These are phyloP conservation scores for Minunthozetes semirufus DNA, from an alignment of 2,888 invertebrate genomes.

Conservation along the genomic window DNA sequence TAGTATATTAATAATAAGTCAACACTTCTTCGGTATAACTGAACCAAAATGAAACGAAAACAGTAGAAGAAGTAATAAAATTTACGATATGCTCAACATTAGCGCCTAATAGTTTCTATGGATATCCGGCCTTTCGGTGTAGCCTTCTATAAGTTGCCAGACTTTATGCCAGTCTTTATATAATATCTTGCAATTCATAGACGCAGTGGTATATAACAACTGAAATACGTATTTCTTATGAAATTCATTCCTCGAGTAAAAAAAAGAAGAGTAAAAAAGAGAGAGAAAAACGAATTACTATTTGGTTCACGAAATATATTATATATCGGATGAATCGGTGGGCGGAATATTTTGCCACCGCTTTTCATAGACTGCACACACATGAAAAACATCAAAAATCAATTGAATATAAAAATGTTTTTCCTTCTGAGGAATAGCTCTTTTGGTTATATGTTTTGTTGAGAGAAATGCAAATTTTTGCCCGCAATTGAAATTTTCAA, in stretches of 20 bases:
- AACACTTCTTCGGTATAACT: background rate
- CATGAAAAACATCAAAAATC: background rate
- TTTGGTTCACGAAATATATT: slow-evolving; percentile 3
- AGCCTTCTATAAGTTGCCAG: background rate
- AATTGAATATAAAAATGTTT: slow-evolving; percentile 2
- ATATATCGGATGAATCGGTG: background rate
- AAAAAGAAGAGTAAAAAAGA: background rate
- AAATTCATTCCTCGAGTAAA: no score
- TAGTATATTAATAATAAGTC: slow-evolving; percentile 8
- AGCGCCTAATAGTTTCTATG: slow-evolving; percentile 3
- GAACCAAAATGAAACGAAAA: background rate
- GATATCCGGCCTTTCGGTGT: slow-evolving; percentile 5
- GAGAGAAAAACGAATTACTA: background rate
- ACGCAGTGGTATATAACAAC: background rate
- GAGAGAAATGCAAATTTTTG: background rate
- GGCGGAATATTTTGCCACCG: background rate
- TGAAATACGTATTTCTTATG: background rate
- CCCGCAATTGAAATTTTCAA: background rate
- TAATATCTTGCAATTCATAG: background rate
- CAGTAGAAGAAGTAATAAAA: background rate
- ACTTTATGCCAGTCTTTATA: background rate
- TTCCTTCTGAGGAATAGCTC: background rate
- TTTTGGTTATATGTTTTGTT: background rate
- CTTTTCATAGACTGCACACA: background rate
- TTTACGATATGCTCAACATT: background rate